Evolutionary conservation across 1,140 invertebrate species (phyloP), one percentile per base, ranked within the genome.

Genomic region (Lepidostoma basale): DNA sequence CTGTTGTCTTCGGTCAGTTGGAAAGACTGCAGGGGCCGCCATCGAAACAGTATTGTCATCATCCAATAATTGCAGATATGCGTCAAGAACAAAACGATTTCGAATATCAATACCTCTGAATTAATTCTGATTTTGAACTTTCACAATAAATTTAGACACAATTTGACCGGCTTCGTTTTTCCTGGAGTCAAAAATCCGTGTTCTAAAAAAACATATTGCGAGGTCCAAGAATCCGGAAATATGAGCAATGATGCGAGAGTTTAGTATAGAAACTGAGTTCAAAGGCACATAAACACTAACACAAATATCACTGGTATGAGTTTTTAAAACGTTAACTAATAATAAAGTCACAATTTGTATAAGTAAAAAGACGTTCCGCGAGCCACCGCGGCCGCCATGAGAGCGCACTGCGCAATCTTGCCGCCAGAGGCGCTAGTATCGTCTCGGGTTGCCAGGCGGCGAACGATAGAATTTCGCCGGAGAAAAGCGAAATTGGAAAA

Each of bases 1-100:
- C 42, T 22, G 52, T 20, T 25, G 62, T 36, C 30, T 64, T 40
- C 62, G 45, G 25, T 39, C 44, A 20, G 45, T 33, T 62, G 59
- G 25, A 62, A 36, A 56, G 39, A 42, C 39, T 60, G 39, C 56
- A 60, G 42, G 44, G 49, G 47, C 63, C 63, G 63, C 63, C 63
- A 66, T 66, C 63, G 62, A 59, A 67, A 67, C 59, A 67, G 64
- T 67, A 52, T 59, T 67, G 64, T 67, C 64, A 67, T 67, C 54
- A 22, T 59, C 28, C 40, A 36, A 30, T 23, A 25, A 66, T 42
- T 30, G 25, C 36, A 12, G 22, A 23, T 25, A 12, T 42, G 58
- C 5, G 26, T 36, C 20, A 33, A 49, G 4, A 22, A 20, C 14
- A 14, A 26, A 56, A 56, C 33, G 23, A 10, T 22, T 16, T 30